These are phyloP conservation scores for Thymelicus acteon DNA, from an alignment of 2,888 invertebrate species.

Conservation along the genomic window DNA sequence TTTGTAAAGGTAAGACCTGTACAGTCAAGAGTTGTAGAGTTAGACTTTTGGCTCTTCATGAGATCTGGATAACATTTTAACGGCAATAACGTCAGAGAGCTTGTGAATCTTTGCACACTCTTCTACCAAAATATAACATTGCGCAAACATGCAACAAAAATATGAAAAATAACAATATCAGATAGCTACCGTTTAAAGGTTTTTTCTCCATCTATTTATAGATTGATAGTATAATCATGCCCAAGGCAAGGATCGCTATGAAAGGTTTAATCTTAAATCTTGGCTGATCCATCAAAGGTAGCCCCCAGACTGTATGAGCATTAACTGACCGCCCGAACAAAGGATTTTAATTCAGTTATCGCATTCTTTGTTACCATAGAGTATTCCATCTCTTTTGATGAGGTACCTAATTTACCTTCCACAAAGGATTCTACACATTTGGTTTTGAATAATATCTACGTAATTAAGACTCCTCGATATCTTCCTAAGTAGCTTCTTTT, in stretches of 20 bases:
- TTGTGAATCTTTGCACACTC: no score
- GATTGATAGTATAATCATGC: slow-evolving; percentile 21
- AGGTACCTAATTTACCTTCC: slow-evolving; percentile 64
- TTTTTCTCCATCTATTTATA: not conserved
- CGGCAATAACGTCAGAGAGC: no score
- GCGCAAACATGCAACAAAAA: no score
- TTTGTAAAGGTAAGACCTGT: no score
- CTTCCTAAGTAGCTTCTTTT: slow-evolving; percentile 10
- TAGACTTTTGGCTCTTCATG: no score
- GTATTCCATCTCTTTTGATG: slow-evolving; percentile 67
- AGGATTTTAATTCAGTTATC: slow-evolving; percentile 77
- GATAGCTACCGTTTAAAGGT: no score
- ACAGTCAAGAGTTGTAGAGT: no score
- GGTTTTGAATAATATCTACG: slow-evolving; percentile 57
- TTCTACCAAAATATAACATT: no score
- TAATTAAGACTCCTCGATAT: slow-evolving; percentile 37
- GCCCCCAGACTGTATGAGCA: slow-evolving; percentile 53
- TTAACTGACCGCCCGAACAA: slow-evolving; percentile 64
- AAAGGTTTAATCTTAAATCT: slow-evolving; percentile 35
- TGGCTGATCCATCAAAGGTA: slow-evolving; percentile 71
- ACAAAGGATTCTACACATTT: slow-evolving; percentile 61
- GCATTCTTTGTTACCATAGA: slow-evolving; percentile 67
- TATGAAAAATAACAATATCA: no score
- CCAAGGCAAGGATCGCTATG: slow-evolving; percentile 20
- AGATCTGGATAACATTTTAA: no score